Evolutionary conservation across 1,140 invertebrate species (phyloP), one percentile per base, ranked within the genome.

Genomic region (Vanessa tameamea): DNA sequence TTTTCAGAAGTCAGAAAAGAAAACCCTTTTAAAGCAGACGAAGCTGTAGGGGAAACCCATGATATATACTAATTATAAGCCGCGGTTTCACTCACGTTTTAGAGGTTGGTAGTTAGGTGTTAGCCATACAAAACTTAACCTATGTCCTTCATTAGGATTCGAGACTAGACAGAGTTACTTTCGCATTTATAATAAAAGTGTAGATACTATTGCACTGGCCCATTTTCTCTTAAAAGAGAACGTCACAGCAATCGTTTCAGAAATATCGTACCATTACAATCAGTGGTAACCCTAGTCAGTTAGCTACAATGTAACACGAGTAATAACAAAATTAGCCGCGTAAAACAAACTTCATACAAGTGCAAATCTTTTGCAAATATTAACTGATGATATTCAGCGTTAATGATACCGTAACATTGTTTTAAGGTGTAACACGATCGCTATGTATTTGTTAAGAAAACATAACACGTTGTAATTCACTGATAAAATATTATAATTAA

Each of bases 391-490:
- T 74, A 73, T 71, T 69, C 47, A 70, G 20, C 5, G 57, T 68
- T 74, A 69, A 73, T 68, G 63, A 69, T 69, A 69, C 66, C 55
- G 72, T 74, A 69, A 74, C 66, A 74, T 74, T 74, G 72, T 69
- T 64, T 74, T 74, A 74, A 74, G 66, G 51, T 1, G 20, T 69
- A 66, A 72, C 26, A 57, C 26, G 53, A 15, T 50, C 5, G 48
- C 13, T 14, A 57, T n/a, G 12, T 57, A 23, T 57, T 57, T 57
- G 53, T 57, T 57, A n/a, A 8, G n/a, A 16, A 53, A 53, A 53
- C n/a, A 53, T 16, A 50, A 50, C 13, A 14, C 48, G 13, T 50
- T 50, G 48, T 50, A 15, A 50, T 43, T 43, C 37, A 43, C 37
- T 43, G 37, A 43, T 43, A 43, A 43, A 9, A 43, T 9, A 43